Evolutionary conservation across 2,113 vertebrate genomes (phyloP), one percentile per base, ranked within the genome.

Genomic region (Tragelaphus scriptus): DNA sequence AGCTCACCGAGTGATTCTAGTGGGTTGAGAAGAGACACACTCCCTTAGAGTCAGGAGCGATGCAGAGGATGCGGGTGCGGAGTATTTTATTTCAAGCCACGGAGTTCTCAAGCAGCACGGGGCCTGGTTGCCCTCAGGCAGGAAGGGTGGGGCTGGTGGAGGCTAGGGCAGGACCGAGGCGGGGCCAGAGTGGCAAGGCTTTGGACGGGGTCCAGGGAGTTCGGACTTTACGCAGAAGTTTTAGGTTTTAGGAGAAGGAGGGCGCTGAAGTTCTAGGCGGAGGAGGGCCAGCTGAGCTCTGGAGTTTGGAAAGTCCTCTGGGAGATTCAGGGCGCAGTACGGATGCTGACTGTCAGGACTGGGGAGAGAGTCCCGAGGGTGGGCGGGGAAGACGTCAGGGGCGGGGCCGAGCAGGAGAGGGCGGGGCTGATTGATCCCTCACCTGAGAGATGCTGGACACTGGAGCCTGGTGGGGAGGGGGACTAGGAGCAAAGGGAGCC

Each of bases 321-420:
- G 49, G 40, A 68, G 15, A 25, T 49, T 88, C 53, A 10, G 68
- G 19, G 10, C 28, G 1, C 49, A 23, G 12, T 30, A 5, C 5
- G 2, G 77, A 77, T 5, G 5, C 21, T 28, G 16, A 9, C 59
- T 51, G n/a, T 81, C 32, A 9, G 59, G 61, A 44, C 16, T 21
- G 17, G 53, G 6, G 17, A 10, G n/a, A n/a, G 13, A 10, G 58
- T 26, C 44, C 32, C 11, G 0, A 0, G 12, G 68, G 26, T 2
- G 36, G 4, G 28, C 2, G 0, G 14, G 25, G 30, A 55, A 32
- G 28, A 63, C 1, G 25, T 65, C 17, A 55, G 61, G 44, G 32
- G 11, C 3, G 3, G 40, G 28, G 8, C 32, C 12, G 0, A 36
- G 21, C 3, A 7, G 55, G 36, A 61, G 36, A 3, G 49, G 75